A percentile compares a stretch with the other conserved stretches of the same genome.
phyloP scores from a whole-genome alignment of 2,888 invertebrate genomes.

The Chaetogeoica ovagalla region DNA sequence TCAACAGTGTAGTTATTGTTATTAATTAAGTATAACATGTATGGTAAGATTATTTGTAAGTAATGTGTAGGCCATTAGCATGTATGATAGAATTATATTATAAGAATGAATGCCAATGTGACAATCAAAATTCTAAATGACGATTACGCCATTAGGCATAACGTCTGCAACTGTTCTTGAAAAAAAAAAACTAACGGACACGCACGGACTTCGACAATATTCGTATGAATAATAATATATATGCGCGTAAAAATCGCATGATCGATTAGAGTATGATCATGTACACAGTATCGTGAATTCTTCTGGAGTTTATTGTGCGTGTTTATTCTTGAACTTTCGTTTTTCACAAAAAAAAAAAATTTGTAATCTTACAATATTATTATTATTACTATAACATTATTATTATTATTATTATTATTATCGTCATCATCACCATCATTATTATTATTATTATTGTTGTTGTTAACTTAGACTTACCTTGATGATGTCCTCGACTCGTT shows the following conservation, averaged over 20 bases:
- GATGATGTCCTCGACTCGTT: slow-evolving; percentile 44
- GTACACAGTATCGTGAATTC: background rate
- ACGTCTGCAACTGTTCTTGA: slow-evolving; percentile 49
- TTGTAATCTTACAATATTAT: slow-evolving; percentile 28
- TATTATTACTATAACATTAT: no score
- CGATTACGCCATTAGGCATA: slow-evolving; percentile 40
- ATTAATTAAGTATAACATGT: slow-evolving; percentile 9
- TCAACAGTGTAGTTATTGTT: background rate
- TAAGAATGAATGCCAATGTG: slow-evolving; percentile 52
- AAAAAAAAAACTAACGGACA: slow-evolving; percentile 22
- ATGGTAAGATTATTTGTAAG: slow-evolving; percentile 33
- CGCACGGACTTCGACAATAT: background rate
- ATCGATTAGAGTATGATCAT: background rate
- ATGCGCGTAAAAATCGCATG: no score
- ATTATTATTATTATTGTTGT: slow-evolving; percentile 16
- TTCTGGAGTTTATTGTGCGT: slow-evolving; percentile 29
- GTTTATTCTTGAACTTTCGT: slow-evolving; percentile 45
- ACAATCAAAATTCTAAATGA: slow-evolving; percentile 53
- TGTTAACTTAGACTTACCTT: slow-evolving; percentile 47
- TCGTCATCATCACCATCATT: background rate
- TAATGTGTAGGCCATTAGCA: slow-evolving; percentile 37
- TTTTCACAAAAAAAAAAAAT: slow-evolving; percentile 31
- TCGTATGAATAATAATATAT: background rate
- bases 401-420: slow-evolving; percentile 12
- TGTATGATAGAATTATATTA: slow-evolving; percentile 14